phyloP scores from a whole-genome alignment of 2,113 vertebrate genomes.

The Phylloscopus trochilus region DNA sequence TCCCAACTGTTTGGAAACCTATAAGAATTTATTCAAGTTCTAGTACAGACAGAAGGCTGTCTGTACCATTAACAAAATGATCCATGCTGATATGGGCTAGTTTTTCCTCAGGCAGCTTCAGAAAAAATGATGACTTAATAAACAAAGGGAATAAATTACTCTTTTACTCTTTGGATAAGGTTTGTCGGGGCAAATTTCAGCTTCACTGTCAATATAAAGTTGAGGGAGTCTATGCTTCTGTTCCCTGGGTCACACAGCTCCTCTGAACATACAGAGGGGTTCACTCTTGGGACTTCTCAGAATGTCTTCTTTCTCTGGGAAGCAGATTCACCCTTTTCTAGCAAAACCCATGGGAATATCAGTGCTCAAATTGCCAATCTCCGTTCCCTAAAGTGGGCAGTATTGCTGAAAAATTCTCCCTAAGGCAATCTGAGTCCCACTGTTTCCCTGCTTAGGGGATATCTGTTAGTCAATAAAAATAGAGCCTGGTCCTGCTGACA shows the following conservation, averaged over 20 bases:
- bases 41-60: not conserved
- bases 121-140: not conserved
- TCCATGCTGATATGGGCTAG: not conserved
- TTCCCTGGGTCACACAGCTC: not conserved
- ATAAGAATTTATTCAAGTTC: not conserved
- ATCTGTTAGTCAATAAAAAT: not conserved
- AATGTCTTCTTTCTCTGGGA: not conserved
- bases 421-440: not conserved
- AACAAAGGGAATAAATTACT: not conserved
- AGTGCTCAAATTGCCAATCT: not conserved
- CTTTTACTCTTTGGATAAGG: not conserved
- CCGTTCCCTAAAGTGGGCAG: not conserved
- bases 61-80: not conserved
- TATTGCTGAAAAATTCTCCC: not conserved
- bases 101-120: not conserved
- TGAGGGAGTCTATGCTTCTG: not conserved
- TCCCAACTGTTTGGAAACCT: not conserved
- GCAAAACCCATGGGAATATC: not conserved
- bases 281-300: not conserved
- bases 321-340: not conserved
- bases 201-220: not conserved
- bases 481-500: not conserved
- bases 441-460: not conserved
- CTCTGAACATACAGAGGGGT: not conserved
- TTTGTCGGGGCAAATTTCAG: not conserved